Conservation (phyloP, 1,140 invertebrate species). For the Tetramorium alpestre region DNA sequence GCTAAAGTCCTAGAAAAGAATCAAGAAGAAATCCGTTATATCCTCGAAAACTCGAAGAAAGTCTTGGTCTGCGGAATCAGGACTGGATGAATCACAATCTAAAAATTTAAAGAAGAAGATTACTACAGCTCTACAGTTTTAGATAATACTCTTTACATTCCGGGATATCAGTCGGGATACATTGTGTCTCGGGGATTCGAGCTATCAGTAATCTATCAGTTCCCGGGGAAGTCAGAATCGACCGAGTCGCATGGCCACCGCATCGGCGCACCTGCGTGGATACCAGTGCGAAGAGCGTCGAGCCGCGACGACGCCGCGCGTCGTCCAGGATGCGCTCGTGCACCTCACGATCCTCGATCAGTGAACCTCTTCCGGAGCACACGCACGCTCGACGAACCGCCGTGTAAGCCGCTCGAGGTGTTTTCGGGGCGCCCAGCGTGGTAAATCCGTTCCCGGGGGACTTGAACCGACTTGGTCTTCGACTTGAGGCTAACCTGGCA, state of each 20-base stretch:
- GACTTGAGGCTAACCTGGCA: conserved; percentile 32
- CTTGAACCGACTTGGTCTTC: conserved; percentile 19
- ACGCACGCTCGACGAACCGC: conserved; percentile 8
- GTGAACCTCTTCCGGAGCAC: conserved; percentile 36
- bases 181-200: not conserved
- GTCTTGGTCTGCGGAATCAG: not conserved
- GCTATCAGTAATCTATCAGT: no score
- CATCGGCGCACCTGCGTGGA: not conserved
- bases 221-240: not conserved
- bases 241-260: conserved; percentile 19
- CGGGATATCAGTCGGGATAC: no score
- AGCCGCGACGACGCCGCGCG: conserved; percentile 46
- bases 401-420: not conserved
- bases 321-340: conserved; percentile 45
- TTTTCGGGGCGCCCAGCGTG: not conserved
- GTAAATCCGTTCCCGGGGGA: conserved; percentile 3
- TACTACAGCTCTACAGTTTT: not conserved
- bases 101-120: not conserved
- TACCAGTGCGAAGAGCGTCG: conserved; percentile 24
- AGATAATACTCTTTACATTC: not conserved
- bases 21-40: not conserved
- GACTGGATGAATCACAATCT: not conserved
- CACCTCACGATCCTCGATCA: conserved; percentile 17
- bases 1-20: not conserved
- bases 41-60: not conserved